Evolutionary conservation across 1,140 invertebrate genomes (phyloP).

Genomic region (Atta texana): DNA sequence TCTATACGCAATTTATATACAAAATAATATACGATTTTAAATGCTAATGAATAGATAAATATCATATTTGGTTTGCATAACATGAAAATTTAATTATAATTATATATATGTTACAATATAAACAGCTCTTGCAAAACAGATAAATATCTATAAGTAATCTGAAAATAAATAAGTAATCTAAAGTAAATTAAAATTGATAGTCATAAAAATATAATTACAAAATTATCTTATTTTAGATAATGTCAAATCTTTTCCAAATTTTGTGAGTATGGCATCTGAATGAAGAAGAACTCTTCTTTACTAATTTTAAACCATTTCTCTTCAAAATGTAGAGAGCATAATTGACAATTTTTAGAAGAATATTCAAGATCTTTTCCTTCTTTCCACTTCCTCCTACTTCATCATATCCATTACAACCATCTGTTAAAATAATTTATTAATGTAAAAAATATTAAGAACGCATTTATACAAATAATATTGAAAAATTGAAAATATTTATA

Average conservation of each 20-base stretch:
- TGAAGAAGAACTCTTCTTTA: neutral
- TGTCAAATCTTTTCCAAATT: conserved; percentile 5
- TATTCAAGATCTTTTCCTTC: neutral
- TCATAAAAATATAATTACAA: neutral
- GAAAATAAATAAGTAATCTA: neutral
- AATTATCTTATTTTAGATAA: neutral
- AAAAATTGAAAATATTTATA: neutral
- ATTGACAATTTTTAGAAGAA: too few species aligned
- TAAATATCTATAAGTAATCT: too few species aligned
- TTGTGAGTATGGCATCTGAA: conserved; percentile 20
- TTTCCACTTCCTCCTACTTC: neutral
- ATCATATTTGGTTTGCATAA: too few species aligned
- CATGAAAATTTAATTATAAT: too few species aligned
- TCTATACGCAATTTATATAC: too few species aligned
- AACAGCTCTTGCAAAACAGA: too few species aligned
- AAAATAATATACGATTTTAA: too few species aligned
- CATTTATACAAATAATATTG: neutral
- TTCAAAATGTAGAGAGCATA: conserved; percentile 18
- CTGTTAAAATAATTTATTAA: neutral
- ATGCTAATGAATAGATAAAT: too few species aligned
- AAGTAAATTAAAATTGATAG: neutral
- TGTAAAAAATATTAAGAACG: neutral
- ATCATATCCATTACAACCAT: neutral
- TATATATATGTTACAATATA: too few species aligned
- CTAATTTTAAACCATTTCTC: neutral